Percentiles rank a stretch among this genome's conserved stretches.
These are phyloP conservation scores for Salvelinus alpinus DNA, from an alignment of 2,113 vertebrate species.

Conservation along the genomic window DNA sequence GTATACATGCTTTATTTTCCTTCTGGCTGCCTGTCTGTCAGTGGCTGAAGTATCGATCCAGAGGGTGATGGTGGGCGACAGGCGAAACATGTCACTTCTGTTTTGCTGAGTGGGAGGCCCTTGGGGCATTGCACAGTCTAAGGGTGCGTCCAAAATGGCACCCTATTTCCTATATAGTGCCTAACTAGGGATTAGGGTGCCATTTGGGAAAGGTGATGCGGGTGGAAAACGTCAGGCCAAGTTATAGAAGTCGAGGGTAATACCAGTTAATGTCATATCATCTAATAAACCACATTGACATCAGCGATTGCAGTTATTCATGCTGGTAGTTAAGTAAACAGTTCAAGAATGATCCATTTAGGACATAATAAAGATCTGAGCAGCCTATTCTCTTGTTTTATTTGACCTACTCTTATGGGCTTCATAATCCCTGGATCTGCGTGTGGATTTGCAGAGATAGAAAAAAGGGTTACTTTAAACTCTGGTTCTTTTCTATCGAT, in stretches of 20 bases:
- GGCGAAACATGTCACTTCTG: slow-evolving; percentile 51
- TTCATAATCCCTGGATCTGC: slow-evolving; percentile 31
- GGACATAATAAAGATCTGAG: background rate
- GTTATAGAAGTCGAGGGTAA: slow-evolving; percentile 15
- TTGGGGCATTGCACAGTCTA: slow-evolving; percentile 5
- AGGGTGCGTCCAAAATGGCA: no score
- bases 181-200: slow-evolving; percentile 17
- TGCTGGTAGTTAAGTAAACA: no score
- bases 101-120: slow-evolving; percentile 51
- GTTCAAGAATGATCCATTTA: background rate
- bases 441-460: slow-evolving; percentile 31
- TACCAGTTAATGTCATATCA: background rate
- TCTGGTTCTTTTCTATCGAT: slow-evolving; percentile 25
- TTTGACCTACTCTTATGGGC: background rate
- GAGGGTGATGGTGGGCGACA: slow-evolving; percentile 54
- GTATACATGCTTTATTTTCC: slow-evolving; percentile 7
- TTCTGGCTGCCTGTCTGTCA: slow-evolving; percentile 41
- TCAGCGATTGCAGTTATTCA: no score
- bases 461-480: slow-evolving; percentile 45
- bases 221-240: background rate
- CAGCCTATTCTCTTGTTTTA: background rate
- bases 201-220: background rate
- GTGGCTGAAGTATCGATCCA: slow-evolving; percentile 55
- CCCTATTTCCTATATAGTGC: no score
- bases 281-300: no score